Evolutionary conservation across 2,888 invertebrate species (phyloP), one percentile per base, ranked within the genome.

Genomic region (Drosophila seclusa): DNA sequence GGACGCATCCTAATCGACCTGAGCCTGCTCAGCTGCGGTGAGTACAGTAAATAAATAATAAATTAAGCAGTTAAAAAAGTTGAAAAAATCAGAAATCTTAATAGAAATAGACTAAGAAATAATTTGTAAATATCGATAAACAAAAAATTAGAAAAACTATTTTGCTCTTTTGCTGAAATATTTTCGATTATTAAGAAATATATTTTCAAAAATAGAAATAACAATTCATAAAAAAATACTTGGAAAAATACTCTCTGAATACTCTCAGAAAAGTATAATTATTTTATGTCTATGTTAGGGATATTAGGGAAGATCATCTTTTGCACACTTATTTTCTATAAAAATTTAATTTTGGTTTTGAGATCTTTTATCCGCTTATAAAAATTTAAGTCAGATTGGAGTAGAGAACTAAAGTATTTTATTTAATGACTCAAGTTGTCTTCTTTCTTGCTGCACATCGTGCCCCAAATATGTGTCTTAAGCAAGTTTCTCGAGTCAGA

Each of bases 331-430:
- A 8, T 31, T 31, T 8, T 31, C 29, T 7, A 29, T 7, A 29
- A 29, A 1, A 29, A 29, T 29, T 29, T 1, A 6, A 29, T 29
- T 3, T 18, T 38, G 1, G 18, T 58, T 57, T 42, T 40, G 52
- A 18, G 42, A 57, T 57, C 70, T 73, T 49, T 71, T 87, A 87
- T 87, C 77, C 75, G 13, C 21, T 49, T 66, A 34, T 65, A 59
- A 52, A 81, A 85, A 91, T 91, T 91, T 90, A 90, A 80, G 83
- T 87, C 76, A 80, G 67, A 80, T 77, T n/a, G n/a, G n/a, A n/a
- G n/a, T n/a, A n/a, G n/a, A n/a, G 11, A 50, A 11, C 29, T 50
- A 7, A 50, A 50, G 27, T 18, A n/a, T 29, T 50, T 34, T 29
- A 24, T 49, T 63, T 42, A 38, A 63, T 32, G n/a, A 38, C 3